phyloP scores from a whole-genome alignment of 2,797 vertebrate species.

The Halcyon badia region DNA sequence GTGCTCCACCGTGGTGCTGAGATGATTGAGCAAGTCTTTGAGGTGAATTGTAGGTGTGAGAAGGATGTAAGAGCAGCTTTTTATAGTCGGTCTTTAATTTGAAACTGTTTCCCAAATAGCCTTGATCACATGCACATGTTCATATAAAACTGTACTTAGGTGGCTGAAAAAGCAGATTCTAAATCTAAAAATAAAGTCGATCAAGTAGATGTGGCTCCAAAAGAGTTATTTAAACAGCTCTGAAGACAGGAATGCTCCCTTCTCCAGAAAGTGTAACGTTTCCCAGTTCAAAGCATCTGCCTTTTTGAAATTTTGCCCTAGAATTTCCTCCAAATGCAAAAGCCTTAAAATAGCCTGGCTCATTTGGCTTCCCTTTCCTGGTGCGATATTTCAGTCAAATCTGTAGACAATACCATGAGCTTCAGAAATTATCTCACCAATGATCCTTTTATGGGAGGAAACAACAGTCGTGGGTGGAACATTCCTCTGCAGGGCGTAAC shows the following conservation, averaged over 20 bases:
- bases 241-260: constrained; percentile 7
- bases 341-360: constrained; percentile 60
- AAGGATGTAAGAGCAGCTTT: background rate
- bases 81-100: background rate
- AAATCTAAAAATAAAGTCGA: constrained; percentile 19
- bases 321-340: constrained; percentile 65
- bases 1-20: background rate
- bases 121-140: background rate
- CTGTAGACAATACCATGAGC: constrained; percentile 30
- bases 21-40: background rate
- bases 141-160: background rate
- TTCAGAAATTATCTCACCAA: constrained; percentile 51
- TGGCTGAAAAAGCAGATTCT: constrained; percentile 42
- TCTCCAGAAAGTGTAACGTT: background rate
- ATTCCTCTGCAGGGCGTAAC: constrained; percentile 68
- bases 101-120: background rate
- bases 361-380: constrained; percentile 53
- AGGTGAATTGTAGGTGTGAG: background rate
- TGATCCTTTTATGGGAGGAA: constrained; percentile 59
- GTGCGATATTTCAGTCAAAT: constrained; percentile 19
- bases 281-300: constrained; percentile 56
- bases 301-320: constrained; percentile 53
- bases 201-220: constrained; percentile 18
- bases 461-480: constrained; percentile 58
- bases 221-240: constrained; percentile 27